Percentiles rank a stretch among this genome's conserved stretches.
These are phyloP conservation scores for Dinocampus coccinellae DNA, from an alignment of 2,888 invertebrate genomes.

Conservation along the genomic window DNA sequence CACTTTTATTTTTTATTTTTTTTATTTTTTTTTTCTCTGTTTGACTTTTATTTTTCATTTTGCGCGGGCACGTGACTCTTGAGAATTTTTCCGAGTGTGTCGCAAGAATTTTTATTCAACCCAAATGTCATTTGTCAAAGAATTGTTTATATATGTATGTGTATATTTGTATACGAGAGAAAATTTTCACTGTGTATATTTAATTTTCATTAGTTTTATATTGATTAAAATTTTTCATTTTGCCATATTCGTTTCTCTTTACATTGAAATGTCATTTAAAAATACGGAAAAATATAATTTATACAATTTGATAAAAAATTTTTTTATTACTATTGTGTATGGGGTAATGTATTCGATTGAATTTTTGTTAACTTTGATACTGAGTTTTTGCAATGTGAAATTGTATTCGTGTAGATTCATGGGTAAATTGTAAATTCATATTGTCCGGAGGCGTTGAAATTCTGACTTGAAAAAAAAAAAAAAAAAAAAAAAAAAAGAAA, in stretches of 20 bases:
- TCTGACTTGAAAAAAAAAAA: too few relatives aligned
- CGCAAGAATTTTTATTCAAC: background rate
- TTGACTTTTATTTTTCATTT: background rate
- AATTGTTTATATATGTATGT: background rate
- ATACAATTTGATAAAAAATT: too few relatives aligned
- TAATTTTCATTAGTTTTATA: background rate
- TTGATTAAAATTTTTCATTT: background rate
- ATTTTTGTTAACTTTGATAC: too few relatives aligned
- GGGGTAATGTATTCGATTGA: too few relatives aligned
- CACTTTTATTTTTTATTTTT: background rate
- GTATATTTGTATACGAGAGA: too few relatives aligned
- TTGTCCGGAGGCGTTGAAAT: background rate
- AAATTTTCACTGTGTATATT: background rate
- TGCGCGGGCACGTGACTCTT: background rate
- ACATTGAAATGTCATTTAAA: background rate
- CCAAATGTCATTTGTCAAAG: background rate
- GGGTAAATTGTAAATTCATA: too few relatives aligned
- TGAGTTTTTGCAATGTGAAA: too few relatives aligned
- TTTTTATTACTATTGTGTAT: too few relatives aligned
- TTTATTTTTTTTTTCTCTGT: too few relatives aligned
- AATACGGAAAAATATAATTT: background rate
- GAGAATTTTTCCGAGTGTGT: background rate
- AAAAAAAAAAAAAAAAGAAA: too few relatives aligned
- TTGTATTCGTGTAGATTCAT: too few relatives aligned
- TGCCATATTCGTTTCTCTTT: background rate